A percentile compares a stretch with the other conserved stretches of the same genome.
These are phyloP conservation scores for Ariolimax columbianus DNA, from an alignment of 2,888 invertebrate species.

Conservation along the genomic window DNA sequence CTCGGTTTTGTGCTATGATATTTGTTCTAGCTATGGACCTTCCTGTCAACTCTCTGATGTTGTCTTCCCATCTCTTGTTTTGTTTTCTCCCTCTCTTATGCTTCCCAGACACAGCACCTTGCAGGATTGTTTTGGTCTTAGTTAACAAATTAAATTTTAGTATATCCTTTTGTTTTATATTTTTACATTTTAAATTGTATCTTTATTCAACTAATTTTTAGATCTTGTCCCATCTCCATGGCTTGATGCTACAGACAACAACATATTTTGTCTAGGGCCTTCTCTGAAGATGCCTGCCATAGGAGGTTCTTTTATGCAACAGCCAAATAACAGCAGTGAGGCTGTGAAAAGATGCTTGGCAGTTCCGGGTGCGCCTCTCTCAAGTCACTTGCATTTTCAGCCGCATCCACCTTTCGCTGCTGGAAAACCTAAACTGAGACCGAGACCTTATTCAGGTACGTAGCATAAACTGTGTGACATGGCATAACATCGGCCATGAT, in stretches of 20 bases:
- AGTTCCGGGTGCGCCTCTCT: conserved; percentile 64
- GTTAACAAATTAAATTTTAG: too few relatives aligned
- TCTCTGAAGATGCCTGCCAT: background rate
- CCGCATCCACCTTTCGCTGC: conserved; percentile 70
- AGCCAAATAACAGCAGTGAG: conserved; percentile 72
- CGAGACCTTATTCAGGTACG: conserved; percentile 69
- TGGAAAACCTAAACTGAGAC: conserved; percentile 50
- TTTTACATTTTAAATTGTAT: background rate
- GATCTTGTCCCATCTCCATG: too few relatives aligned
- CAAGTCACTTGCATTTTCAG: conserved; percentile 62
- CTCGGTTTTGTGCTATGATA: too few relatives aligned
- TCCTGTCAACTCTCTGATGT: too few relatives aligned
- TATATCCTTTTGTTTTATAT: background rate
- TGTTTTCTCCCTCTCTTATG: too few relatives aligned
- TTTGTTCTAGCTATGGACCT: too few relatives aligned
- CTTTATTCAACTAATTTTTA: background rate
- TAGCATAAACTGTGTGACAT: background rate
- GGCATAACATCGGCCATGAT: too few relatives aligned
- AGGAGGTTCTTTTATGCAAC: conserved; percentile 63
- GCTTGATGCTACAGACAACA: background rate
- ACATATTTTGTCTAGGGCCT: background rate
- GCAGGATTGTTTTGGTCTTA: too few relatives aligned
- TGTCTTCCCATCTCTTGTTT: too few relatives aligned
- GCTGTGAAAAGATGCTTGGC: conserved; percentile 70
- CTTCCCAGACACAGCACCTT: too few relatives aligned